These are phyloP conservation scores for Cyanoliseus patagonus DNA, from an alignment of 2,113 vertebrate species.

Conservation along the genomic window DNA sequence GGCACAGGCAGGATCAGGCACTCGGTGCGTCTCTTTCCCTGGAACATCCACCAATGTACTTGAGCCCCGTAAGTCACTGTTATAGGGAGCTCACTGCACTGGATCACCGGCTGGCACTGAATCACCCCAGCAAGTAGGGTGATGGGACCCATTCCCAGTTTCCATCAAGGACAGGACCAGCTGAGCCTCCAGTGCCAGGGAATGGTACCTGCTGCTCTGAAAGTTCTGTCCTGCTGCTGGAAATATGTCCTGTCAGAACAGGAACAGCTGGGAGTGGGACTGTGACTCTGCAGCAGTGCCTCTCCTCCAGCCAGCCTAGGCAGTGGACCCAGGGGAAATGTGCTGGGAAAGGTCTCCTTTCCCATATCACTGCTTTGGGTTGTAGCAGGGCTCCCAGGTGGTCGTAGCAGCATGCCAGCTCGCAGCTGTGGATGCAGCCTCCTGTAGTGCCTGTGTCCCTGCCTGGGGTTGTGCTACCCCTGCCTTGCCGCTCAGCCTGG, in stretches of 20 bases:
- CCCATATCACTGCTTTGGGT: background rate
- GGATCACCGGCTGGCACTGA: accelerated
- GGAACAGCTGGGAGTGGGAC: background rate
- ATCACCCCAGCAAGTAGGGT: background rate
- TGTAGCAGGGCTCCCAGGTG: background rate
- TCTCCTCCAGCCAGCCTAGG: background rate
- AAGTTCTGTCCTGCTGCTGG: background rate
- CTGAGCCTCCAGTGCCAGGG: accelerated
- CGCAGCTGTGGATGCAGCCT: accelerated
- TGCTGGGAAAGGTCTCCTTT: background rate
- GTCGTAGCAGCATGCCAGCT: accelerated
- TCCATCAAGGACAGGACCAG: background rate
- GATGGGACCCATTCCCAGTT: background rate
- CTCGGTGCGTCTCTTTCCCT: background rate
- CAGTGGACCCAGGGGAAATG: accelerated
- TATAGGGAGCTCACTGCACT: background rate
- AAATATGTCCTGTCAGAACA: background rate
- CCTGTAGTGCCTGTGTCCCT: accelerated
- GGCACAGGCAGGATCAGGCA: background rate
- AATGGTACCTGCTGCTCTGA: background rate
- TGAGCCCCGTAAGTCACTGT: background rate
- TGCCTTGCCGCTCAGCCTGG: background rate
- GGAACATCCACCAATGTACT: background rate
- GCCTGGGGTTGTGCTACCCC: background rate
- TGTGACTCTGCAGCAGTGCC: background rate